These are phyloP conservation scores for Daubentonia madagascariensis DNA, from an alignment of 2,113 vertebrate species.

Conservation along the genomic window DNA sequence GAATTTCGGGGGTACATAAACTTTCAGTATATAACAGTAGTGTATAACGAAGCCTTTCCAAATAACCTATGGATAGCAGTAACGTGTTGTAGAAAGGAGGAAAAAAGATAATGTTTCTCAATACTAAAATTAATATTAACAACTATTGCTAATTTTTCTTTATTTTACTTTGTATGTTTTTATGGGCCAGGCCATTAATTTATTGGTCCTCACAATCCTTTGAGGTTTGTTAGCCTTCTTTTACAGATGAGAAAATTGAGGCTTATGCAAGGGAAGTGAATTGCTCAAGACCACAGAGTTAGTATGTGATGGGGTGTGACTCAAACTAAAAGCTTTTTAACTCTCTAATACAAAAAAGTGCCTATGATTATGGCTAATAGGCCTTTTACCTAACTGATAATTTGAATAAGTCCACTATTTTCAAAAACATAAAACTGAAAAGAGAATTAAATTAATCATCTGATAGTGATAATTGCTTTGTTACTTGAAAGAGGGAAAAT, in stretches of 20 bases:
- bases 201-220: not conserved
- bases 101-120: not conserved
- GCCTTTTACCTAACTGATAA: not conserved
- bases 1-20: not conserved
- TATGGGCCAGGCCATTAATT: not conserved
- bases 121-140: not conserved
- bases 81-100: not conserved
- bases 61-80: not conserved
- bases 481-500: not conserved
- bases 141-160: not conserved
- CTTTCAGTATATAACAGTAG: not conserved
- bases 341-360: not conserved
- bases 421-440: not conserved
- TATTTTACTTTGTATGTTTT: not conserved
- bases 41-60: not conserved
- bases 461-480: not conserved
- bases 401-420: not conserved
- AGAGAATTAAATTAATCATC: not conserved
- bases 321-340: not conserved
- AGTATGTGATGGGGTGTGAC: not conserved
- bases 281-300: not conserved
- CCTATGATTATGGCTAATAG: not conserved
- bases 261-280: not conserved
- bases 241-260: not conserved
- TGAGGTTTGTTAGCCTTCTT: not conserved